Base-by-base conservation (phyloP, 2,888 invertebrate species). In the Creontiades dilutus region DNA sequence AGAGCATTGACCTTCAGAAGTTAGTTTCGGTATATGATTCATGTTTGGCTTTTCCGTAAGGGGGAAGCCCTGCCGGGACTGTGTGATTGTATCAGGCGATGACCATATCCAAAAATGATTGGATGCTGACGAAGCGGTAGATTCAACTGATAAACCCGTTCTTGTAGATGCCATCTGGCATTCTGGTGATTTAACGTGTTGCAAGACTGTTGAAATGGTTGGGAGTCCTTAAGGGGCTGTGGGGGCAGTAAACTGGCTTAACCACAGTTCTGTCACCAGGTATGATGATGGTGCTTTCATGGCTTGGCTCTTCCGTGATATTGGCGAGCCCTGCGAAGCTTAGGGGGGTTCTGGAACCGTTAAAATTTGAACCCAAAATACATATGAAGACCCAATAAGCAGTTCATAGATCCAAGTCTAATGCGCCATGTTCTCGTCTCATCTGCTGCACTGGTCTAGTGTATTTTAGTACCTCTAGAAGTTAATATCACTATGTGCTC, bases 21-120 rank as follows among this genome's bases (percentile, higher is more conserved):
- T 97, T 91, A 99, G 94, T 91, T 96, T 96, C 27, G 97, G 96
- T 90, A 99, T 98, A 93, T 98, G 97, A 93, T 98, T 98, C 94
- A 98, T 95, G 93, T 98, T 98, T 80, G 98, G 95, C 93, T 98
- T 98, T 94, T 98, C n/a, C 98, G 93, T 98, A 98, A 12, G 92
- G 91, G n/a, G 23, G 91, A 91, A 47, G 90, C 75, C 55, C 86
- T 76, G 48, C 47, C n/a, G n/a, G n/a, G n/a, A n/a, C 23, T 13
- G 48, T 89, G 46, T 76, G 4, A 87, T 84, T 19, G 90, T 61
- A 80, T 91, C 90, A 19, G 90, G 90, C 13, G 89, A 90, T 23
- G 61, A 85, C 61, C 84, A 87, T 89, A 88, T 86, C n/a, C 81
- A 46, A 28, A 75, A 86, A 28, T 82, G 80, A 46, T 86, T 89